phyloP scores from a whole-genome alignment of 2,888 invertebrate species.

The Eilema sororculum region DNA sequence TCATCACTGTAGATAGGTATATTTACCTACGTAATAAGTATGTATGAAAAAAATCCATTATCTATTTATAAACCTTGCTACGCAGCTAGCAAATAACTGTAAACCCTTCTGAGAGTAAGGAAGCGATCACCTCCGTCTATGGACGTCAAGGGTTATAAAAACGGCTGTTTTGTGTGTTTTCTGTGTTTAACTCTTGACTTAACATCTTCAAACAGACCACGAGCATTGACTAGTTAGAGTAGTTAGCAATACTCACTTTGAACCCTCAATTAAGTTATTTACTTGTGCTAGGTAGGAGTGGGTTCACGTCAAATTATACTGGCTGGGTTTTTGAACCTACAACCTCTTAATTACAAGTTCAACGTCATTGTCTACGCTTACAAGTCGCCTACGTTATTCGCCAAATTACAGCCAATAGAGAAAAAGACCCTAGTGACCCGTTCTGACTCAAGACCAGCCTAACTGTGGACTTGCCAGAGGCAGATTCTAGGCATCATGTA shows the following conservation, averaged over 20 bases:
- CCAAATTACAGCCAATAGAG: not conserved
- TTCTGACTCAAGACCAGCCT: not conserved
- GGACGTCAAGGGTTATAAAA: not conserved
- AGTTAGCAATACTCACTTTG: not conserved
- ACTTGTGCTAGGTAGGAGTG: not conserved
- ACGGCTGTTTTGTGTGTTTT: not conserved
- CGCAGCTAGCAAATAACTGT: not conserved
- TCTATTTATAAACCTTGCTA: not conserved
- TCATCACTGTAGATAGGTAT: not conserved
- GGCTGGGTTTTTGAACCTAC: not conserved
- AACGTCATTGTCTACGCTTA: not conserved
- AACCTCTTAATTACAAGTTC: not conserved
- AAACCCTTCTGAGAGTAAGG: not conserved
- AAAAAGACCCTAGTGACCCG: not conserved
- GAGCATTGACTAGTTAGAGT: not conserved
- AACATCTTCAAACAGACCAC: not conserved
- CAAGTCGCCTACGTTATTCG: not conserved
- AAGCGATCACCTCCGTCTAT: not conserved
- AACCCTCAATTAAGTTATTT: not conserved
- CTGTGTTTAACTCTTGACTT: not conserved
- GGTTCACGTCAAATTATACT: not conserved
- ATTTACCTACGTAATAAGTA: not conserved
- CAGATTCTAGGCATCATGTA: slow-evolving; percentile 47
- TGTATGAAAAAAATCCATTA: not conserved
- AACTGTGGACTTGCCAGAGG: not conserved